Evolutionary conservation across 2,113 vertebrate genomes (phyloP), one percentile per base, ranked within the genome.

Genomic region (Girardinichthys multiradiatus): DNA sequence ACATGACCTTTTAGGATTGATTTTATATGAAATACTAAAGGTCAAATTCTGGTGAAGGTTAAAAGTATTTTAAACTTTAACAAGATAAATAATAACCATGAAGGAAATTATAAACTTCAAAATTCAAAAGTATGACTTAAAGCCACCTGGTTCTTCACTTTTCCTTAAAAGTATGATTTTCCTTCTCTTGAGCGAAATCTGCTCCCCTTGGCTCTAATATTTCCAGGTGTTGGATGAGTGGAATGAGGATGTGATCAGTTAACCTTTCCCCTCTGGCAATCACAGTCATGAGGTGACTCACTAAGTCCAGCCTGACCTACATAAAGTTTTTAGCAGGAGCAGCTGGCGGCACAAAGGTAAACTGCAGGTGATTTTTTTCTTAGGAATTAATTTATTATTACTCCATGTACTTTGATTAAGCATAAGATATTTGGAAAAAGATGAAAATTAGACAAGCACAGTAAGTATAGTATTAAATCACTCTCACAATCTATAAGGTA

Each of bases 251-350:
- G 61, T 76, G 86, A 85, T 90, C 82, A 70, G 68, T 77, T 68
- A 57, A 57, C 79, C 69, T 69, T 83, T 82, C 69, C 62, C 90
- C 84, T 85, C 87, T 74, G 79, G 87, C 84, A 66, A 61, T 77
- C 57, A 39, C 54, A 83, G 81, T 75, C 88, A 86, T 78, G 90
- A 85, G 70, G 74, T 84, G 90, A 88, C 86, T 92, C 81, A 77
- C 66, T 77, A 87, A 90, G 86, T 81, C 51, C 82, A 69, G 58
- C 39, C 84, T 92, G 89, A 86, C 91, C 89, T 72, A 86, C 74
- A 90, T 90, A 78, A 72, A 79, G 78, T 68, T 48, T 57, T 31
- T 74, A 63, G 72, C 68, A 61, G 62, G 57, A 82, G 72, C 37
- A 64, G 61, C 17, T 42, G 57, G 60, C 2, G 4, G 45, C 24